A percentile compares a stretch with the other conserved stretches of the same genome.
Conservation (phyloP, 2,888 invertebrate genomes). For the Trichopria drosophilae region DNA sequence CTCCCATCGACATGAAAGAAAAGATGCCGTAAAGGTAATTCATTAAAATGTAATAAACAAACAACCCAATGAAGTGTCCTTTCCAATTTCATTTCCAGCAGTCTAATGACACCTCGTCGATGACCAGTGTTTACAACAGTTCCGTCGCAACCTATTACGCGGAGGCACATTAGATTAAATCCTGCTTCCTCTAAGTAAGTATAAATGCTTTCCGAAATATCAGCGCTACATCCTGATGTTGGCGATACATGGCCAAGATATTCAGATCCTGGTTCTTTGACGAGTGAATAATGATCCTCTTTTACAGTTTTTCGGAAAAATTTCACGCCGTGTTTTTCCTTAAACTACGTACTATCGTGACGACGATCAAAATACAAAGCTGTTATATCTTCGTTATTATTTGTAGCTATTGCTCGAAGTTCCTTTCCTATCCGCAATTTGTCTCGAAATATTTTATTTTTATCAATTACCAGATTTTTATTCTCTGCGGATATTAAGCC, state of each 20-base stretch:
- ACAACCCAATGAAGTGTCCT: constrained; percentile 11
- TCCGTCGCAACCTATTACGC: constrained; percentile 10
- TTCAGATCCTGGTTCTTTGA: not conserved
- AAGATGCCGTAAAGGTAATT: constrained; percentile 8
- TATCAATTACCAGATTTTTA: no score
- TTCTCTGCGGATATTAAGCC: no score
- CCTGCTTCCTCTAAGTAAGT: not conserved
- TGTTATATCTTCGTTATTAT: no score
- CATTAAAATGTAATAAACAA: constrained; percentile 11
- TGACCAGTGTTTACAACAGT: constrained; percentile 13
- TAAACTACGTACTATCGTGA: constrained; percentile 34
- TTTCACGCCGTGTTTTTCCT: constrained; percentile 18
- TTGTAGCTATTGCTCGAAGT: no score
- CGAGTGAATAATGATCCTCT: not conserved
- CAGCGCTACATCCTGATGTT: not conserved
- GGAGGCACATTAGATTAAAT: not conserved
- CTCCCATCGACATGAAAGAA: constrained; percentile 6
- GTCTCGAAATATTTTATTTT: no score
- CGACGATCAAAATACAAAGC: constrained; percentile 35
- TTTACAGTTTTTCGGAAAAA: not conserved
- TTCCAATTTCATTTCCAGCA: constrained; percentile 4
- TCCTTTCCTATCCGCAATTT: no score
- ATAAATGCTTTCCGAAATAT: not conserved
- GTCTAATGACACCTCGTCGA: constrained; percentile 4
- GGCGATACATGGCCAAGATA: not conserved